phyloP scores from a whole-genome alignment of 2,797 vertebrate species.

The Tapirus indicus region DNA sequence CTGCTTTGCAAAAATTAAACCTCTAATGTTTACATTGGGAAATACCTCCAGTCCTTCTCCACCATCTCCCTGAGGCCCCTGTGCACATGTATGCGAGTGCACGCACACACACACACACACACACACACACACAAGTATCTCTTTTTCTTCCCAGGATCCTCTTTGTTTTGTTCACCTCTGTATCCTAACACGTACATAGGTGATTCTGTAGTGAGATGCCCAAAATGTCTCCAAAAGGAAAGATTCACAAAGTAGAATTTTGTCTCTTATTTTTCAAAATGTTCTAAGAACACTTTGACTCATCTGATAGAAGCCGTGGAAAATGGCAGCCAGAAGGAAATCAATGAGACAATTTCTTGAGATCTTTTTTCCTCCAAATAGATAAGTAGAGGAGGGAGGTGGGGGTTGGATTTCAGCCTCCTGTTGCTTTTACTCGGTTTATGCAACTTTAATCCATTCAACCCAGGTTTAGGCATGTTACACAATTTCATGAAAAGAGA shows the following conservation, averaged over 20 bases:
- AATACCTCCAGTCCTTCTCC: conserved; percentile 51
- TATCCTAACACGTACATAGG: not conserved
- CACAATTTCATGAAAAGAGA: conserved; percentile 9
- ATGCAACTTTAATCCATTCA: not conserved
- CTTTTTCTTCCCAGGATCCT: not conserved
- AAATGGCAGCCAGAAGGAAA: conserved; percentile 31
- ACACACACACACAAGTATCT: not conserved
- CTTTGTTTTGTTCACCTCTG: not conserved
- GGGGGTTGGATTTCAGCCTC: not conserved
- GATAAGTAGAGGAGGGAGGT: not conserved
- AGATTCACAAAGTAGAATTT: conserved; percentile 34
- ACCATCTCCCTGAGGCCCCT: not conserved
- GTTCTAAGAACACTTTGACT: conserved; percentile 8
- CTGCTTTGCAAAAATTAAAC: conserved; percentile 75
- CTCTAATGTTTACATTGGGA: conserved; percentile 76
- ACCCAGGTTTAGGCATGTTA: not conserved
- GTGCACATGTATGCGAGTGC: not conserved
- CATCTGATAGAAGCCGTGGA: not conserved
- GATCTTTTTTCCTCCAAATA: conserved; percentile 2
- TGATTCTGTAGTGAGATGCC: not conserved
- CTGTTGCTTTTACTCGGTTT: conserved; percentile 48
- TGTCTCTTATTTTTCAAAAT: conserved; percentile 37
- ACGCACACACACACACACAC: not conserved
- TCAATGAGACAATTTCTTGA: not conserved
- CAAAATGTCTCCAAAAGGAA: not conserved